Percentiles rank a stretch among this genome's conserved stretches.
These are phyloP conservation scores for Phoxinus dragarum DNA, from an alignment of 2,797 vertebrate species.

Conservation along the genomic window DNA sequence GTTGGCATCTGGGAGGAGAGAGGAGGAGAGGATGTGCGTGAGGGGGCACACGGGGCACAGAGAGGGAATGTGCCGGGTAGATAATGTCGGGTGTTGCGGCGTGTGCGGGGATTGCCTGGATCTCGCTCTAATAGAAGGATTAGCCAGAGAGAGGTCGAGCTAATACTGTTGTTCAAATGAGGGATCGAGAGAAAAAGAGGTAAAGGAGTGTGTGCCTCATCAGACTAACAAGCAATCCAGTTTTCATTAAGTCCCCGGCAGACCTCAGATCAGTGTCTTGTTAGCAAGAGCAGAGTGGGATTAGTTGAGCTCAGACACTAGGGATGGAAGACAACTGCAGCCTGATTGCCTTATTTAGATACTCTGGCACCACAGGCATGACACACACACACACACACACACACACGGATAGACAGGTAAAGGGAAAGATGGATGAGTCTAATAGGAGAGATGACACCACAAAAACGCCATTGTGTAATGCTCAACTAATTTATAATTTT, in stretches of 20 bases:
- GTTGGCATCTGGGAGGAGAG: constrained; percentile 37
- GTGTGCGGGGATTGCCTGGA: constrained; percentile 35
- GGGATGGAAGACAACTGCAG: constrained; percentile 61
- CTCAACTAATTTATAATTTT: neutral
- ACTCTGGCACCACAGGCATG: constrained; percentile 55
- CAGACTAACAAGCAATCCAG: constrained; percentile 57
- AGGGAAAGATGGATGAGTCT: neutral
- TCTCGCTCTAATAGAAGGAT: constrained; percentile 41
- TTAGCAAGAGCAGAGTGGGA: constrained; percentile 52
- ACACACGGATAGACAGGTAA: constrained; percentile 6
- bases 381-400: neutral
- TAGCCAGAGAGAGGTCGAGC: constrained; percentile 34
- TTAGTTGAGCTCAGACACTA: constrained; percentile 61
- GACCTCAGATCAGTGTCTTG: constrained; percentile 45
- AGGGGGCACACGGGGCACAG: constrained; percentile 53
- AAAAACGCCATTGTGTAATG: neutral
- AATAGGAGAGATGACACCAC: neutral
- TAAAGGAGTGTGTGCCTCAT: constrained; percentile 44
- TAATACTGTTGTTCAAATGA: constrained; percentile 49
- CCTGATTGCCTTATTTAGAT: constrained; percentile 64
- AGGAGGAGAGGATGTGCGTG: constrained; percentile 57
- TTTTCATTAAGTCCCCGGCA: constrained; percentile 49
- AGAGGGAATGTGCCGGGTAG: constrained; percentile 28
- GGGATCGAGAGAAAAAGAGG: constrained; percentile 35
- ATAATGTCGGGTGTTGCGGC: constrained; percentile 50